A percentile compares a stretch with the other conserved stretches of the same genome.
Conservation (phyloP, 1,140 invertebrate species). For the Sycophila sp. region DNA sequence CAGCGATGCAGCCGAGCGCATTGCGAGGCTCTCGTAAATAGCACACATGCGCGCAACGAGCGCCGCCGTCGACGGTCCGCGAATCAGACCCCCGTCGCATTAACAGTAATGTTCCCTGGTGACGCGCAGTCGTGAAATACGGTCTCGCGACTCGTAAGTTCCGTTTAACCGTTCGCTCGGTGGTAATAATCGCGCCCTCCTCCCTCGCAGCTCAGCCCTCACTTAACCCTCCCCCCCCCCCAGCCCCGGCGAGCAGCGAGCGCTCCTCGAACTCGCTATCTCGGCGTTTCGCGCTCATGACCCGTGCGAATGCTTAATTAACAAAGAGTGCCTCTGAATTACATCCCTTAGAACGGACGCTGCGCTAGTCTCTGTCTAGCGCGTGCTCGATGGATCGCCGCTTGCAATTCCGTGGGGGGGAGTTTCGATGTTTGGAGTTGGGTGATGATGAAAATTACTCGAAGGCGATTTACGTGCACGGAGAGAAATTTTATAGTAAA, state of each 20-base stretch:
- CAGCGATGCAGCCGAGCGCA: no score
- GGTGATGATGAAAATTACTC: no score
- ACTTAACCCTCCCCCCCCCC: not conserved
- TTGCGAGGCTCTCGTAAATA: not conserved
- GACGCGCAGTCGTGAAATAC: conserved; percentile 30
- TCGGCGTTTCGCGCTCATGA: conserved; percentile 13
- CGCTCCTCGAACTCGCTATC: conserved; percentile 1
- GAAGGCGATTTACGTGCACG: no score
- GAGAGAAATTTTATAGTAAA: no score
- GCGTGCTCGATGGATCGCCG: no score
- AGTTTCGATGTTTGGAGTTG: no score
- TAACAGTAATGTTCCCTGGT: conserved; percentile 1
- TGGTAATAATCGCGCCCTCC: not conserved
- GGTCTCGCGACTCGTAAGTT: conserved; percentile 13
- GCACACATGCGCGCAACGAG: no score
- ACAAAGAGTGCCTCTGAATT: conserved; percentile 18
- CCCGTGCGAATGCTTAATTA: conserved; percentile 28
- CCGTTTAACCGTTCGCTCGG: not conserved
- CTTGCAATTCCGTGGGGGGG: no score
- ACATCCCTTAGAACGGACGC: no score
- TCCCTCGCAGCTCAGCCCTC: not conserved
- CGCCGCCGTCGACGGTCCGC: not conserved
- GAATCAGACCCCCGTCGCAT: conserved; percentile 1
- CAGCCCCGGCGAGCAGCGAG: not conserved
- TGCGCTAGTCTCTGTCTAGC: no score